Conservation (phyloP, 2,113 vertebrate genomes). For the Rhinoderma darwinii region DNA sequence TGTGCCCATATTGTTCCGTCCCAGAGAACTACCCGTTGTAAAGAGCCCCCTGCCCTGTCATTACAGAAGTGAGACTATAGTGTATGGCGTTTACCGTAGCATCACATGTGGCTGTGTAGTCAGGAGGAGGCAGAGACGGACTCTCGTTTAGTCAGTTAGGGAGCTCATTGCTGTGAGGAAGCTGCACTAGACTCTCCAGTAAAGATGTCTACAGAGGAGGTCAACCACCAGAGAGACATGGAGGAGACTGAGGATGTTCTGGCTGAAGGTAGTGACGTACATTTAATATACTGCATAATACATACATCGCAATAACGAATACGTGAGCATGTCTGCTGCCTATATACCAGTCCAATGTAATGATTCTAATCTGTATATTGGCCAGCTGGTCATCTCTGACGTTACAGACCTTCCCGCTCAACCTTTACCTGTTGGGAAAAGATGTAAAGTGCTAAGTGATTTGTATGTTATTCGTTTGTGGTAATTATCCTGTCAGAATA, state of each 20-base stretch:
- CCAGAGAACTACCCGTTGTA: no score
- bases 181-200: background rate
- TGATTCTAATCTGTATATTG: no score
- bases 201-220: conserved; percentile 25
- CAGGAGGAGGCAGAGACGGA: background rate
- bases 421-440: no score
- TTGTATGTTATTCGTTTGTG: no score
- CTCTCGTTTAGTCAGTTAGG: background rate
- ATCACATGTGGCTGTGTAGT: conserved; percentile 17
- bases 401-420: no score
- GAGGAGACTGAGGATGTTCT: conserved; percentile 75
- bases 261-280: conserved; percentile 72
- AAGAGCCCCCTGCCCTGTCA: background rate
- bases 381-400: no score
- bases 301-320: no score
- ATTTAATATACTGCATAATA: background rate
- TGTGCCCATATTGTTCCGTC: background rate
- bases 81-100: background rate
- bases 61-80: no score
- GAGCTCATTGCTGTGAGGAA: background rate
- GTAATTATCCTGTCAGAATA: no score
- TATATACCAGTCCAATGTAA: no score
- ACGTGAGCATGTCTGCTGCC: no score
- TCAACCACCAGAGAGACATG: background rate
- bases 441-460: no score